Evolutionary conservation across 1,140 invertebrate species (phyloP).

Genomic region (Drosophila quadrilineata): DNA sequence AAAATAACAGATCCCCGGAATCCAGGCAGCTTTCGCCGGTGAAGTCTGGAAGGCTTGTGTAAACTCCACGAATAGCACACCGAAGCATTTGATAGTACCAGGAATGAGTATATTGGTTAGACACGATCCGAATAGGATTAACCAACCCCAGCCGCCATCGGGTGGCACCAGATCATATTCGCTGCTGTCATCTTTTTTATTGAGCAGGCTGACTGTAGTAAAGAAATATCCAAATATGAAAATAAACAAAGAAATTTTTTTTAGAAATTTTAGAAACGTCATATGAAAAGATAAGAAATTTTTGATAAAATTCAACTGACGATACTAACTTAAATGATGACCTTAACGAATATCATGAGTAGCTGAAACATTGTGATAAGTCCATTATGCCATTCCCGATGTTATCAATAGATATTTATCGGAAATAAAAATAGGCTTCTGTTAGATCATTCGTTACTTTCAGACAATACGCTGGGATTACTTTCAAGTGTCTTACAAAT

Average conservation of each 20-base stretch:
- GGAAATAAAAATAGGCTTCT: too few relatives aligned
- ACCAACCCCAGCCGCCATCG: slow-evolving; percentile 91
- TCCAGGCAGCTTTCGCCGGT: slow-evolving; percentile 89
- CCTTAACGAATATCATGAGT: too few relatives aligned
- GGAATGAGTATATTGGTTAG: slow-evolving; percentile 92
- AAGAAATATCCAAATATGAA: neutral
- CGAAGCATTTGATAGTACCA: slow-evolving; percentile 92
- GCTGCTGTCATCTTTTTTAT: slow-evolving; percentile 64
- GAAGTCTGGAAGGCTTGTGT: slow-evolving; percentile 88
- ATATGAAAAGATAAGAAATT: too few relatives aligned
- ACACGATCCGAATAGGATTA: slow-evolving; percentile 89
- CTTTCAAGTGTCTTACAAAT: slow-evolving; percentile 12
- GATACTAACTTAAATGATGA: too few relatives aligned
- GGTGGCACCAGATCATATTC: slow-evolving; percentile 84
- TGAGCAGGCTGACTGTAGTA: slow-evolving; percentile 55
- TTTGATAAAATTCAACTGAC: too few relatives aligned
- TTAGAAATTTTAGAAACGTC: too few relatives aligned
- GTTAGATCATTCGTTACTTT: too few relatives aligned
- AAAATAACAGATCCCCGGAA: slow-evolving; percentile 92
- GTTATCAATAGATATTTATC: too few relatives aligned
- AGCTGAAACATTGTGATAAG: too few relatives aligned
- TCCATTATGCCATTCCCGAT: too few relatives aligned
- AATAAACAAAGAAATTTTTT: neutral
- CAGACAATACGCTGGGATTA: neutral
- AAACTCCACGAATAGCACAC: slow-evolving; percentile 91